Percentiles rank a stretch among this genome's conserved stretches.
Conservation (phyloP, 2,797 vertebrate species). For the Gadopsis marmoratus region DNA sequence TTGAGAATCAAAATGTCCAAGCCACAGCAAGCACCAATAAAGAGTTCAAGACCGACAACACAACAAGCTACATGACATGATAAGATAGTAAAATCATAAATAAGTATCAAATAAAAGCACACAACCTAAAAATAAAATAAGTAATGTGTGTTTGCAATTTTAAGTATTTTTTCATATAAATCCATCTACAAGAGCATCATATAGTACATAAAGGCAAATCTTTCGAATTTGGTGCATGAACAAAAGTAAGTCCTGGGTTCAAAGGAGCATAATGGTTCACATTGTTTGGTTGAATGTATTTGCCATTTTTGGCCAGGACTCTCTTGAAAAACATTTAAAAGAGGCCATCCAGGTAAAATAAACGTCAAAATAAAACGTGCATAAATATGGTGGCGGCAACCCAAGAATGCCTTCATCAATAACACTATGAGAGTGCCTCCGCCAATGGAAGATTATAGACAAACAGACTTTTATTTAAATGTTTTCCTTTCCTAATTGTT, state of each 20-base stretch:
- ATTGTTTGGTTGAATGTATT: slow-evolving; percentile 8
- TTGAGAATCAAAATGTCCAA: neutral
- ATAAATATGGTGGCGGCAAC: neutral
- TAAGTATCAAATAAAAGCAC: neutral
- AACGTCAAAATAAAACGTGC: slow-evolving; percentile 5
- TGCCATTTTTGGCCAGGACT: neutral
- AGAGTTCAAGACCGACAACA: neutral
- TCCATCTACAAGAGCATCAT: neutral
- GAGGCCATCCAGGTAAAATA: neutral
- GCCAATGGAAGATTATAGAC: neutral
- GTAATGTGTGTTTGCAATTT: neutral
- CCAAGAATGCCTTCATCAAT: neutral
- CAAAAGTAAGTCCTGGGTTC: neutral
- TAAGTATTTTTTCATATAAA: neutral
- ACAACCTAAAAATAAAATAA: neutral
- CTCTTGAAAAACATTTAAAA: neutral
- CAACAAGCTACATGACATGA: neutral
- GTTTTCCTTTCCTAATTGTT: neutral
- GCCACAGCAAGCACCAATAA: neutral
- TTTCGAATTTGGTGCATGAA: too few relatives aligned
- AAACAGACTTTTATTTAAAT: neutral
- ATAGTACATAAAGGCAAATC: neutral
- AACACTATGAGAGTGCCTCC: neutral
- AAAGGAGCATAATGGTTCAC: neutral
- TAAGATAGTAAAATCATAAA: neutral